Conservation (phyloP, 1,140 invertebrate species). For the Apis laboriosa region DNA sequence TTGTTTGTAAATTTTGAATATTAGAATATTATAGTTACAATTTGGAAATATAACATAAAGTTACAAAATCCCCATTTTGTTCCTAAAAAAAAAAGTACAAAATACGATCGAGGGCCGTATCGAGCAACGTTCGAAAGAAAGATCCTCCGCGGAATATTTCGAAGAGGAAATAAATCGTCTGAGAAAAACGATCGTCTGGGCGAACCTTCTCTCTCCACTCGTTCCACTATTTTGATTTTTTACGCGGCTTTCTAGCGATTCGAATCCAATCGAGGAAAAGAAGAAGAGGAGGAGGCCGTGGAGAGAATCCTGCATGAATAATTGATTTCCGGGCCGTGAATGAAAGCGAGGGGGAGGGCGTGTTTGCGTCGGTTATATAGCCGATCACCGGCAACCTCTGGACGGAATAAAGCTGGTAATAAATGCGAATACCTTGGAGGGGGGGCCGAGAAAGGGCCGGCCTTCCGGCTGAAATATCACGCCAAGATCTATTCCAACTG, state of each 20-base stretch:
- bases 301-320: slow-evolving; percentile 55
- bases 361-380: slow-evolving; percentile 48
- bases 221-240: slow-evolving; percentile 24
- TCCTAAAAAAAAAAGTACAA: too few relatives aligned
- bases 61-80: too few relatives aligned
- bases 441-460: slow-evolving; percentile 17
- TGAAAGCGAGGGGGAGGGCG: slow-evolving; percentile 40
- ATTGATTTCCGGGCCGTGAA: slow-evolving; percentile 59
- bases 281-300: slow-evolving; percentile 38
- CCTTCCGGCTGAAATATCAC: slow-evolving; percentile 47
- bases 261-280: slow-evolving; percentile 52
- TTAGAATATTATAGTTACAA: too few relatives aligned
- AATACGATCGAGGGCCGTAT: not conserved
- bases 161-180: not conserved
- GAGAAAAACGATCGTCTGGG: not conserved
- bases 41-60: too few relatives aligned
- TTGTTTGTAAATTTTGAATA: too few relatives aligned
- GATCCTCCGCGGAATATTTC: not conserved
- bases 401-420: slow-evolving; percentile 50
- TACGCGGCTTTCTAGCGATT: slow-evolving; percentile 37
- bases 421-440: slow-evolving; percentile 45
- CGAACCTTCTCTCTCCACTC: not conserved
- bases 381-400: slow-evolving; percentile 39
- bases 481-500: slow-evolving; percentile 30
- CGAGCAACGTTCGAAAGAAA: not conserved